phyloP scores from a whole-genome alignment of 2,888 invertebrate genomes.

The Nowickia ferox region DNA sequence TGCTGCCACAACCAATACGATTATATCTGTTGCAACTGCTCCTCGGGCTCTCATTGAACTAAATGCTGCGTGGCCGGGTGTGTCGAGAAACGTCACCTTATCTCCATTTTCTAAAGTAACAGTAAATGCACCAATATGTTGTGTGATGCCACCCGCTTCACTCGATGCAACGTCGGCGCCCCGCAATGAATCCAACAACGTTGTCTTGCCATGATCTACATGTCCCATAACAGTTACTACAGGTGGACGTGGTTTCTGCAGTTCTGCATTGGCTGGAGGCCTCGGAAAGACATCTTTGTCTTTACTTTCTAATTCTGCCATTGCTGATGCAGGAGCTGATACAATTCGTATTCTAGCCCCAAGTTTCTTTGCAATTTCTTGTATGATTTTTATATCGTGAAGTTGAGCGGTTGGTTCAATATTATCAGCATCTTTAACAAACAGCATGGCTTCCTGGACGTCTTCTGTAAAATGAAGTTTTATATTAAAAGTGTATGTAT shows the following conservation, averaged over 20 bases:
- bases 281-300: constrained; percentile 85
- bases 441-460: constrained; percentile 88
- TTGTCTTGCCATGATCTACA: constrained; percentile 99
- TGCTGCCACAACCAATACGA: constrained; percentile 97
- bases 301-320: constrained; percentile 75
- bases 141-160: constrained; percentile 99
- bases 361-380: constrained; percentile 87
- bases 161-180: constrained; percentile 93
- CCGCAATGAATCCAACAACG: constrained; percentile 94
- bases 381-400: constrained; percentile 86
- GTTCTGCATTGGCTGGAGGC: constrained; percentile 87
- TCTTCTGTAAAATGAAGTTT: constrained; percentile 84
- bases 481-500: neutral
- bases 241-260: constrained; percentile 91
- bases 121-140: constrained; percentile 99
- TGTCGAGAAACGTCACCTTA: constrained; percentile 96
- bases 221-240: constrained; percentile 99
- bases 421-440: constrained; percentile 85
- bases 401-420: constrained; percentile 86
- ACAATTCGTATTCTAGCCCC: constrained; percentile 87
- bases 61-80: constrained; percentile 99
- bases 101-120: constrained; percentile 89
- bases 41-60: constrained; percentile 96
- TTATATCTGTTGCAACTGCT: constrained; percentile 96
- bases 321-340: constrained; percentile 81